Percentiles rank a stretch among this genome's conserved stretches.
phyloP scores from a whole-genome alignment of 1,140 invertebrate species.

The Phocides pigmalion region DNA sequence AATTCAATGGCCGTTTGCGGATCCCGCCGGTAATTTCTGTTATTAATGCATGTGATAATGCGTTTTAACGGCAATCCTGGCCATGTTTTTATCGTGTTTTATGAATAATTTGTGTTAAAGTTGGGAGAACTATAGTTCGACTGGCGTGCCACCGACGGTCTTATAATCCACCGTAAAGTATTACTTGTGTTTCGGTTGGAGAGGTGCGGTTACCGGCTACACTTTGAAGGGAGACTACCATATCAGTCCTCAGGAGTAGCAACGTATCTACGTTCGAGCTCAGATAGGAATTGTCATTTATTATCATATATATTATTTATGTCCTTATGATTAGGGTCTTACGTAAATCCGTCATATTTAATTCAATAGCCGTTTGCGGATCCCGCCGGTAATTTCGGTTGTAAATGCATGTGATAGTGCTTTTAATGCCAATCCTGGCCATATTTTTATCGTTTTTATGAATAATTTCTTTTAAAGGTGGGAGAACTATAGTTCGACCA shows the following conservation, averaged over 20 bases:
- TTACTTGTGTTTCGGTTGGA: no score
- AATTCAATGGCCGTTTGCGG: slow-evolving; percentile 8
- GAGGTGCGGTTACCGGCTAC: no score
- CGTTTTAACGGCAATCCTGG: slow-evolving; percentile 7
- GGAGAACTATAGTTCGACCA: no score
- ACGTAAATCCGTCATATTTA: slow-evolving; percentile 29
- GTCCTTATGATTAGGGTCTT: slow-evolving; percentile 23
- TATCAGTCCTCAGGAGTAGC: no score
- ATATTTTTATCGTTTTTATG: neutral
- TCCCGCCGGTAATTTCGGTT: slow-evolving; percentile 2
- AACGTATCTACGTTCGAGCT: no score
- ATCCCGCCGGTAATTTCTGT: slow-evolving; percentile 6
- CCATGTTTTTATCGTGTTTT: neutral
- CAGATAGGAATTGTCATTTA: no score
- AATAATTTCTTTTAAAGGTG: neutral
- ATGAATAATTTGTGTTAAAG: neutral
- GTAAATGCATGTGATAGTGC: slow-evolving; percentile 17
- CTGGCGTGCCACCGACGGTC: no score
- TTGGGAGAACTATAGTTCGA: no score
- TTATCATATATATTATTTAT: no score
- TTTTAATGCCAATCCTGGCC: neutral
- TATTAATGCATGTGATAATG: slow-evolving; percentile 20
- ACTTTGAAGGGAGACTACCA: no score
- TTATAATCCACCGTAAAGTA: no score
- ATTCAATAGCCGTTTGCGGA: slow-evolving; percentile 7